Evolutionary conservation across 2,113 vertebrate genomes (phyloP), one percentile per base, ranked within the genome.

Genomic region (Sclerurus mexicanus): DNA sequence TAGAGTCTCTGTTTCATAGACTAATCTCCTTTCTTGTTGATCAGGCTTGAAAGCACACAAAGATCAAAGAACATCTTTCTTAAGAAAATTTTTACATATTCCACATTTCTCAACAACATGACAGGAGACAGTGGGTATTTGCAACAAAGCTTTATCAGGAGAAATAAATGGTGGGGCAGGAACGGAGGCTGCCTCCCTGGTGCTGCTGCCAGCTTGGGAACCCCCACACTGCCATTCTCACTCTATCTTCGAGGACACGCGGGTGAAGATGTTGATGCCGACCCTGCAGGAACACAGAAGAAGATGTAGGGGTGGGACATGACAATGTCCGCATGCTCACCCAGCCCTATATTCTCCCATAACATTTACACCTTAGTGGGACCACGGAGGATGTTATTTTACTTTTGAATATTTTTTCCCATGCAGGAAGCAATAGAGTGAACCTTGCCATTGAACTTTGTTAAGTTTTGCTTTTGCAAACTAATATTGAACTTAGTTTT

Each of bases 141-240:
- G 14, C 39, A 46, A 7, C 12, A 64, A 77, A 80, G 15, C 14
- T 94, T 94, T 94, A 94, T 74, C 93, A 42, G 7, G 14, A 49
- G 5, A 20, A 59, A 35, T 5, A 22, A 5, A 22, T 7, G 15
- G 4, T 21, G 50, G 12, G 19, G 12, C 6, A 22, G 71, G 19
- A 33, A 14, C 4, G 3, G 23, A 14, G 6, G 6, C 1, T 9
- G 17, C 16, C 6, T 0, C 4, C 7, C 6, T 0, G 0, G 24
- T 2, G 0, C 12, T 9, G 53, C 3, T 0, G 0, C 18, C 0
- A 0, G 13, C 12, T 5, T 0, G 0, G 67, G 15, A 30, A 1
- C 1, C 1, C 2, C 9, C 2, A 0, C 0, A 0, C 7, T 55
- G 44, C 7, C 3, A 3, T 23, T 3, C 7, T 90, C 71, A 86